phyloP scores from a whole-genome alignment of 2,888 invertebrate genomes.

The Nesidiocoris tenuis region DNA sequence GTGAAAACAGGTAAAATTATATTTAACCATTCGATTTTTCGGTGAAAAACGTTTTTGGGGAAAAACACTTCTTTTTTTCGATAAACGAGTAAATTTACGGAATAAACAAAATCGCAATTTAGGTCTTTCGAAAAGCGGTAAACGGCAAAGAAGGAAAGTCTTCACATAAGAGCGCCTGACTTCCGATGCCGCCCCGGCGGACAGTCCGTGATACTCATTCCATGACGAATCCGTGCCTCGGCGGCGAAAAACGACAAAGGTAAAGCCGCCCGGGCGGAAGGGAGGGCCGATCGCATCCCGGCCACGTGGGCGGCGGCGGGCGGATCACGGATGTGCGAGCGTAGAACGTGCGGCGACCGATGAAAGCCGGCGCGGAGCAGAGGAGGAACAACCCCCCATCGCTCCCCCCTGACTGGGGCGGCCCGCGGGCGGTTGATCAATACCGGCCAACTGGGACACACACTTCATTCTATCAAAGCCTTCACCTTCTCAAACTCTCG shows the following conservation, averaged over 20 bases:
- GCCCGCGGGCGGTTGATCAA: constrained; percentile 24
- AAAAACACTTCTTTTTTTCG: too few species aligned
- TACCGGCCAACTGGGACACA: constrained; percentile 40
- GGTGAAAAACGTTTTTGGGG: too few species aligned
- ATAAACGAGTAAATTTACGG: too few species aligned
- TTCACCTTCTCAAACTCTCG: constrained; percentile 38
- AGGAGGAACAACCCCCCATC: neutral
- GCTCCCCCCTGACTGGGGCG: constrained; percentile 2
- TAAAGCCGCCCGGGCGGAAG: constrained; percentile 1
- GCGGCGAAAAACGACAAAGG: constrained; percentile 8
- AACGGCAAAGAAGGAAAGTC: too few species aligned
- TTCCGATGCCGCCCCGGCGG: too few species aligned
- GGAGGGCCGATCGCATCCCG: constrained; percentile 11
- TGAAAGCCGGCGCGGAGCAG: constrained; percentile 16
- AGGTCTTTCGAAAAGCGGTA: too few species aligned
- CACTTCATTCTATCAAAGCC: constrained; percentile 27
- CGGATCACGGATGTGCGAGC: neutral
- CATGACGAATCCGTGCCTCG: too few species aligned
- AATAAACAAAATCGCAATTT: too few species aligned
- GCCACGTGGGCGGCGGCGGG: constrained; percentile 27
- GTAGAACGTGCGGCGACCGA: neutral
- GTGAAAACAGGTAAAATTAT: too few species aligned
- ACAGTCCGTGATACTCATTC: too few species aligned
- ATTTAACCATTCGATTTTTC: too few species aligned
- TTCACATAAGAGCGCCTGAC: too few species aligned